phyloP scores from a whole-genome alignment of 2,888 invertebrate species.

The Yponomeuta evonymella region DNA sequence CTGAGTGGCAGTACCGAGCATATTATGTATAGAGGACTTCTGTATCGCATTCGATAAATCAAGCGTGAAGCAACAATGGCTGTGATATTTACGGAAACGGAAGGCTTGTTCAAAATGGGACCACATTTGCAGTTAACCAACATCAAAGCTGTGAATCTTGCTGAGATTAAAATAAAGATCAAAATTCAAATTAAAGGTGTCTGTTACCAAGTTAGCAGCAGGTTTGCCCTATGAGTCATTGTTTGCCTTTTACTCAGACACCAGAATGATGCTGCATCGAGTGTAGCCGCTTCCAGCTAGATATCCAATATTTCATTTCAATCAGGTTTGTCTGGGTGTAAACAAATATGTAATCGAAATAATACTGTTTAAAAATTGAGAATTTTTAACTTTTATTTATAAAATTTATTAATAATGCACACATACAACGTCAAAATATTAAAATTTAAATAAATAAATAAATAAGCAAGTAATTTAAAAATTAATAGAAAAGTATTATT shows the following conservation, averaged over 20 bases:
- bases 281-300: background rate
- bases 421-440: too few relatives aligned
- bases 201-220: background rate
- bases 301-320: background rate
- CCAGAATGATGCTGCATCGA: background rate
- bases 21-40: conserved; percentile 1
- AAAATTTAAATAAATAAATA: too few relatives aligned
- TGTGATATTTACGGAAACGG: background rate
- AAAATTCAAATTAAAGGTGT: background rate
- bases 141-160: background rate
- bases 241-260: background rate
- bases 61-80: conserved; percentile 8
- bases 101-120: background rate
- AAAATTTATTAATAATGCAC: too few relatives aligned
- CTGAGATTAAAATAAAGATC: background rate
- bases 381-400: too few relatives aligned
- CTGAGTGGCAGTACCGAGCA: background rate
- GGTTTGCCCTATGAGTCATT: background rate
- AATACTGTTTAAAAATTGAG: too few relatives aligned
- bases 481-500: too few relatives aligned
- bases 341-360: too few relatives aligned
- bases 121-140: background rate
- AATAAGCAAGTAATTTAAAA: too few relatives aligned
- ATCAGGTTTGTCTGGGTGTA: too few relatives aligned
- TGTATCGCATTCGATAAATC: conserved; percentile 10